Base-by-base conservation (phyloP, 2,113 vertebrate genomes). In the Eptesicus fuscus region DNA sequence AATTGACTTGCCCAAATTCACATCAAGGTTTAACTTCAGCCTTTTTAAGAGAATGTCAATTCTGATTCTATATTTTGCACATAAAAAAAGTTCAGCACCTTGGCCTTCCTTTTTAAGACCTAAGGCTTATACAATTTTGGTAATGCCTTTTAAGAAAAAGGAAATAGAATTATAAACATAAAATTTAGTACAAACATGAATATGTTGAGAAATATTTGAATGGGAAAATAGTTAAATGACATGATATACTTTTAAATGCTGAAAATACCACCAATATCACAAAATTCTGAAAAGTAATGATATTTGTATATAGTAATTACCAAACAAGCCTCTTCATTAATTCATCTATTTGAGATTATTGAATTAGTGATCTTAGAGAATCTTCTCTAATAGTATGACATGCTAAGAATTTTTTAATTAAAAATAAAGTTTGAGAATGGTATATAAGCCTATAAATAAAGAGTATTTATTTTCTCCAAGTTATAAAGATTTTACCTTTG, bases 101-200 rank as follows among this genome's bases (percentile, higher is more conserved):
- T 65, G 22, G 32, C 6, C 7, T 80, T 77, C 11, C 12, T 77
- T 91, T 94, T 70, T 42, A 85, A 95, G 51, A 93, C 8, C 22
- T 32, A 11, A 90, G 12, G 17, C 1, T 76, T 79, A 22, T 7
- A 85, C 40, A 84, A 82, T 47, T 76, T 74, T 92, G 37, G 5
- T 56, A 12, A 65, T 67, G 18, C 28, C 25, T 95, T 82, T 49
- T 77, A 95, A 91, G 59, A 88, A 85, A 91, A 93, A 56, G 17
- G 73, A 61, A 12, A 49, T 9, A 85, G 93, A 88, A 47, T 65
- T 67, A 71, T 82, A 40, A 16, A 77, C 9, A 65, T 25, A 76
- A 84, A 65, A 70, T 76, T 93, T 47, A 79, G 23, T 79, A 47
- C 9, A 56, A 25, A 53, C 1, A 30, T n/a, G 9, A 44, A n/a